Percentiles rank a stretch among this genome's conserved stretches.
Conservation (phyloP, 1,140 invertebrate genomes). For the Drosophila varians region DNA sequence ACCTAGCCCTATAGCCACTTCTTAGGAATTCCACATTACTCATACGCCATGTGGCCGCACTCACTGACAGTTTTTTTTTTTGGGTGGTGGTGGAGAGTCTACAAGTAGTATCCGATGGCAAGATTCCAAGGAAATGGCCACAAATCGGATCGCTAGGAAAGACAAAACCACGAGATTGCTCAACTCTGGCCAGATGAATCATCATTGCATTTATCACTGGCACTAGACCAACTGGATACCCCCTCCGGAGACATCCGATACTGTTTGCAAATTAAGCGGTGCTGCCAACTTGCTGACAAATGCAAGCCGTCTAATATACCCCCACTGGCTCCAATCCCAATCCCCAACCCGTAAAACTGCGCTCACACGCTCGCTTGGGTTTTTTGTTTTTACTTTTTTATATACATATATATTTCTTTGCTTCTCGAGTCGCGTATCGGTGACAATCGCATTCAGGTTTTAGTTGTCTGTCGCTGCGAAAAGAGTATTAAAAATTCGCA, state of each 20-base stretch:
- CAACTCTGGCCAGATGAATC: constrained; percentile 39
- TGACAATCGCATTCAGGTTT: constrained; percentile 49
- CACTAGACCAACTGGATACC: constrained; percentile 36
- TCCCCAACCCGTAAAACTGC: neutral
- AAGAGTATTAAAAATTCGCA: constrained; percentile 80
- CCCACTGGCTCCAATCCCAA: neutral
- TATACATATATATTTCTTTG: neutral
- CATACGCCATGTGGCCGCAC: constrained; percentile 67
- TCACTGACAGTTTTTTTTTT: neutral
- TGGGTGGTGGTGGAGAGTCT: neutral
- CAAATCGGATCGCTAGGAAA: constrained; percentile 19
- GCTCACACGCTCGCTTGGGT: constrained; percentile 50
- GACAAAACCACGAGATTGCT: constrained; percentile 13
- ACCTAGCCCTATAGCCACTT: constrained; percentile 18
- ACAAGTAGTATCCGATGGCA: constrained; percentile 34
- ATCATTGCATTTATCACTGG: constrained; percentile 38
- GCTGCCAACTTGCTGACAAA: constrained; percentile 74
- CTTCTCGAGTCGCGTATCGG: constrained; percentile 24
- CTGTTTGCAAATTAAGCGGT: constrained; percentile 51
- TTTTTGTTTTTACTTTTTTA: neutral
- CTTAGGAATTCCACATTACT: constrained; percentile 65
- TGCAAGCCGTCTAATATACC: constrained; percentile 55
- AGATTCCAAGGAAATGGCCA: constrained; percentile 34
- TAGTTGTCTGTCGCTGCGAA: constrained; percentile 35
- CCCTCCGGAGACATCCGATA: constrained; percentile 28